A percentile compares a stretch with the other conserved stretches of the same genome.
Evolutionary conservation across 2,888 invertebrate genomes (phyloP).

Genomic region (Ochropleura leucogaster): DNA sequence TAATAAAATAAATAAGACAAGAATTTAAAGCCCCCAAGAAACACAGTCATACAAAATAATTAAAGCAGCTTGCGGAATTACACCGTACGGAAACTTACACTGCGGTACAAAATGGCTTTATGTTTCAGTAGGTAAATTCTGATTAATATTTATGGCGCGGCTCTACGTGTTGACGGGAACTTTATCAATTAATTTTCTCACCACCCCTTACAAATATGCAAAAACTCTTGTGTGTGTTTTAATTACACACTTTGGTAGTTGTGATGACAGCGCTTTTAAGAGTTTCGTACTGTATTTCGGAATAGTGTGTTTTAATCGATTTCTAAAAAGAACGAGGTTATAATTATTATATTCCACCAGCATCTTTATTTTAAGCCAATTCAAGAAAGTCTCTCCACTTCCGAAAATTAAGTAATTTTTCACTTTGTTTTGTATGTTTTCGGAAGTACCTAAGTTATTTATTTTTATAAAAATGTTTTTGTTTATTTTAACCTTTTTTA

Average conservation of each 20-base stretch:
- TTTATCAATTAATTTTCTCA: conserved; percentile 78
- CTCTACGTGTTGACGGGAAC: conserved; percentile 70
- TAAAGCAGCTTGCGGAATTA: conserved; percentile 22
- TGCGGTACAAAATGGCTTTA: conserved; percentile 50
- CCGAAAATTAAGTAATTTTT: too few relatives aligned
- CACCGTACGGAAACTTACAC: conserved; percentile 25
- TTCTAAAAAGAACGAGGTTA: too few relatives aligned
- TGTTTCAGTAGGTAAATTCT: conserved; percentile 61
- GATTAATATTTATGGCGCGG: conserved; percentile 75
- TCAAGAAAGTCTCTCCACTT: too few relatives aligned
- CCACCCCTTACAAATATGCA: conserved; percentile 69
- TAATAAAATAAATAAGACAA: not conserved
- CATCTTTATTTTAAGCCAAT: too few relatives aligned
- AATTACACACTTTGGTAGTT: conserved; percentile 52
- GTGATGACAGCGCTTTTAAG: conserved; percentile 8
- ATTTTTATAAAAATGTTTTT: too few relatives aligned
- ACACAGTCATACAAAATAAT: conserved; percentile 16
- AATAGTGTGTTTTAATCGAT: not conserved
- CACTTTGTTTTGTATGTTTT: too few relatives aligned
- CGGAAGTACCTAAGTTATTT: too few relatives aligned
- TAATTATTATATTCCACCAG: too few relatives aligned
- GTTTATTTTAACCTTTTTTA: too few relatives aligned
- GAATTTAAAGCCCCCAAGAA: conserved; percentile 6
- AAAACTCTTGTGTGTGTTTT: conserved; percentile 67
- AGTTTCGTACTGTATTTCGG: conserved; percentile 6